Evolutionary conservation across 2,888 invertebrate species (phyloP).

Genomic region (Melanotus villosus): DNA sequence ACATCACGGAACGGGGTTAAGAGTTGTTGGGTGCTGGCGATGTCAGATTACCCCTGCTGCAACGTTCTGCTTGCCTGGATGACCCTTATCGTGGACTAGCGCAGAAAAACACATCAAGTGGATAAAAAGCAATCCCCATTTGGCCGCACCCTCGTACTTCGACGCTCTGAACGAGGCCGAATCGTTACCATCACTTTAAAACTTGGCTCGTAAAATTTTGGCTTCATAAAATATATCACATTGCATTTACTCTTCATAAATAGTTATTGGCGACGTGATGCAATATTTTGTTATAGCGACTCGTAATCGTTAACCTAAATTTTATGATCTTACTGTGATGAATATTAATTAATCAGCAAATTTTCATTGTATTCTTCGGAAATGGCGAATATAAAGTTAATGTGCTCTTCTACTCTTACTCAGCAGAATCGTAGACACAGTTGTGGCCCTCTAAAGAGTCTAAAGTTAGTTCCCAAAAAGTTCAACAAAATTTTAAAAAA

Average conservation of each 20-base stretch:
- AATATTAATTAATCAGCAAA: conserved; percentile 44
- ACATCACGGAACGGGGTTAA: conserved; percentile 53
- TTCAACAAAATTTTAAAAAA: too few species aligned
- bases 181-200: conserved; percentile 58
- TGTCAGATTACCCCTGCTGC: conserved; percentile 54
- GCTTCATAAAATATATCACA: conserved; percentile 56
- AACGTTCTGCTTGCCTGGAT: conserved; percentile 58
- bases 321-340: conserved; percentile 27
- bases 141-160: conserved; percentile 52
- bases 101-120: conserved; percentile 65
- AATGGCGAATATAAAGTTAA: too few species aligned
- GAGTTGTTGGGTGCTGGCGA: conserved; percentile 52
- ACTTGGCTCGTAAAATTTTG: conserved; percentile 58
- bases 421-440: too few species aligned
- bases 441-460: too few species aligned
- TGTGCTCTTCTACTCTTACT: too few species aligned
- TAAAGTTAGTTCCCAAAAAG: too few species aligned
- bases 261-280: conserved; percentile 47
- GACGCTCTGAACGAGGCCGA: conserved; percentile 51
- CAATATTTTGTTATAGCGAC: conserved; percentile 41
- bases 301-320: conserved; percentile 41
- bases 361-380: too few species aligned
- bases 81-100: conserved; percentile 62
- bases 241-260: conserved; percentile 52
- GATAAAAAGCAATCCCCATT: conserved; percentile 63